Conservation (phyloP, 2,113 vertebrate species). For the Chaenocephalus aceratus region DNA sequence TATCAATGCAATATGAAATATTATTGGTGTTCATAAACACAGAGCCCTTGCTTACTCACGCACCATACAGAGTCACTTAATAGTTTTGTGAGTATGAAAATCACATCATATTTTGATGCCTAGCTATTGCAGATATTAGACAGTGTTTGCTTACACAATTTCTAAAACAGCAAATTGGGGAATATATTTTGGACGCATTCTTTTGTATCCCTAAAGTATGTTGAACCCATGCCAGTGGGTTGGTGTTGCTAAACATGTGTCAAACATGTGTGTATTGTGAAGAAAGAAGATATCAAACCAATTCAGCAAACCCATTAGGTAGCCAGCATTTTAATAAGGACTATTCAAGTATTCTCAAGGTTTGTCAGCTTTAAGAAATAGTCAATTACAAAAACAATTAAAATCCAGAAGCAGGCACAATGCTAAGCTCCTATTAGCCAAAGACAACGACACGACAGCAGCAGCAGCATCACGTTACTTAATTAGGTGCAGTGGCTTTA, state of each 20-base stretch:
- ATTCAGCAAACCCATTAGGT: not conserved
- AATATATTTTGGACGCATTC: not conserved
- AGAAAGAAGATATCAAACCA: not conserved
- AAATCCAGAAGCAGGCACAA: not conserved
- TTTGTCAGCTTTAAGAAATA: constrained; percentile 26
- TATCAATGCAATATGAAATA: constrained; percentile 6
- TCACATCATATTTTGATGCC: not conserved
- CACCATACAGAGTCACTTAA: not conserved
- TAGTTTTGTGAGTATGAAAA: not conserved
- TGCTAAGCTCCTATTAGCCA: not conserved
- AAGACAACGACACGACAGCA: not conserved
- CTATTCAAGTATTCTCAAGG: not conserved
- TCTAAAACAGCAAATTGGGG: not conserved
- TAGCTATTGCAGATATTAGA: not conserved
- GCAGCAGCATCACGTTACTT: not conserved
- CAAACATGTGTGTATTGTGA: constrained; percentile 5
- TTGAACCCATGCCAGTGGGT: not conserved
- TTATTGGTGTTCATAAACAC: not conserved
- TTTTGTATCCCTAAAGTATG: not conserved
- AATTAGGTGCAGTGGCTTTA: constrained; percentile 13
- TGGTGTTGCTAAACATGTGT: constrained; percentile 13
- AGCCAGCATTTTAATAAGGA: not conserved
- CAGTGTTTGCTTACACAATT: not conserved
- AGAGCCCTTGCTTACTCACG: not conserved
- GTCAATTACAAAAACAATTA: not conserved